Evolutionary conservation across 2,888 invertebrate species (phyloP).

Genomic region (Schizotus pectinicornis): DNA sequence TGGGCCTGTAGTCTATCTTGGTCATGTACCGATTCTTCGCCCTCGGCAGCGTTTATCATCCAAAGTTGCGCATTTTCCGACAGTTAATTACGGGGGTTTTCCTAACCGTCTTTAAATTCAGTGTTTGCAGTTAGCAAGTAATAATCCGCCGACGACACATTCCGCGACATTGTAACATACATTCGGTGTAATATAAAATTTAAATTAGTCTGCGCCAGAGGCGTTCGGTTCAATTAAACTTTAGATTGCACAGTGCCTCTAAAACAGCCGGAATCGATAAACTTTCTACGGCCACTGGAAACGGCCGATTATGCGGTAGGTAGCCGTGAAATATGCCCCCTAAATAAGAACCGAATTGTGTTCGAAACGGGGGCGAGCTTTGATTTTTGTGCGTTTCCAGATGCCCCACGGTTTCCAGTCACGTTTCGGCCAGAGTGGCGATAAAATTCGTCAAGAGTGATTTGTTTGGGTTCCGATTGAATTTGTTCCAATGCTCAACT

Average conservation of each 20-base stretch:
- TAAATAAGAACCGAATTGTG: background rate
- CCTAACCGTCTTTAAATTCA: too few species aligned
- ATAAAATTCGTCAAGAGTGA: background rate
- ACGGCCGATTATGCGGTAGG: conserved; percentile 6
- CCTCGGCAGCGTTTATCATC: too few species aligned
- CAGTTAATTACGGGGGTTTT: too few species aligned
- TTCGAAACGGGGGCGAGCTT: background rate
- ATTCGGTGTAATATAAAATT: conserved; percentile 16
- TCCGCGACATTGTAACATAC: conserved; percentile 15
- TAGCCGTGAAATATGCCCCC: background rate
- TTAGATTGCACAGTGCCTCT: conserved; percentile 15
- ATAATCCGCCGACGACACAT: background rate
- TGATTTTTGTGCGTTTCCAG: background rate
- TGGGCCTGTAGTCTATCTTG: too few species aligned
- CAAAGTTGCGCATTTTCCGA: too few species aligned
- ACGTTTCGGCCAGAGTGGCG: background rate
- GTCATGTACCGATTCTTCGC: too few species aligned
- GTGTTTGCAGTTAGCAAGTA: too few species aligned
- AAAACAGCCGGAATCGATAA: conserved; percentile 18
- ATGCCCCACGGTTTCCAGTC: background rate
- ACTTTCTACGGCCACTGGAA: conserved; percentile 8
- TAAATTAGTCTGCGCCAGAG: conserved; percentile 16
- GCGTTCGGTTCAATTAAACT: conserved; percentile 20
- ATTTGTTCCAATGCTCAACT: too few species aligned
- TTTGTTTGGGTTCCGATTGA: background rate